Evolutionary conservation across 2,113 vertebrate genomes (phyloP).

Genomic region (Mus pahari): DNA sequence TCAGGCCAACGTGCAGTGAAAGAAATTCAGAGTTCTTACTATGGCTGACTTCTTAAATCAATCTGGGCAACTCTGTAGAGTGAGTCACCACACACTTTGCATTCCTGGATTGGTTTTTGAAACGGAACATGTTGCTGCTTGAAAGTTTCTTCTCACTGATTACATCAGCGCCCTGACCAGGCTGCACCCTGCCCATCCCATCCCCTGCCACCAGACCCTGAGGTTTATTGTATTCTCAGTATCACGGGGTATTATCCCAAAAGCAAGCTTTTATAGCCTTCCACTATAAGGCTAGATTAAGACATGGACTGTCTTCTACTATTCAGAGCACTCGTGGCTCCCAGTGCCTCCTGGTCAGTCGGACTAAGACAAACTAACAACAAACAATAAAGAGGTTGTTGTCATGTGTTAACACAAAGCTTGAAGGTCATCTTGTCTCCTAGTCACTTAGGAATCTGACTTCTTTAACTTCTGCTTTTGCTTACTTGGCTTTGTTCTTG

Average conservation of each 20-base stretch:
- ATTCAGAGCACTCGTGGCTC: neutral
- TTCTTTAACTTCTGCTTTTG: neutral
- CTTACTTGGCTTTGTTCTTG: neutral
- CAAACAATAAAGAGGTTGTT: neutral
- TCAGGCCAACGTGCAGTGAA: neutral
- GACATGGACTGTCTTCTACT: neutral
- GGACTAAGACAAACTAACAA: neutral
- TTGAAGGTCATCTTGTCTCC: neutral
- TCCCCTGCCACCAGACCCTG: neutral
- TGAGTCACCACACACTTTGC: neutral
- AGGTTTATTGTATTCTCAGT: neutral
- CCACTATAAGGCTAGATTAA: neutral
- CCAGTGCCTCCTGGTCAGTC: neutral
- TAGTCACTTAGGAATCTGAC: neutral
- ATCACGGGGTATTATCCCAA: neutral
- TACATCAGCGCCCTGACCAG: accelerated
- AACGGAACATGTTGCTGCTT: too few relatives aligned
- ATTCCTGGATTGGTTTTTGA: neutral
- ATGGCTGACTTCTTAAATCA: neutral
- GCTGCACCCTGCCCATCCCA: neutral
- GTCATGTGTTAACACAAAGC: neutral
- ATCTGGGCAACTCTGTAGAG: neutral
- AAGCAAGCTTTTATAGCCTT: neutral
- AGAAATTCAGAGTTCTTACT: neutral
- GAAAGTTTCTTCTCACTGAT: accelerated